A percentile compares a stretch with the other conserved stretches of the same genome.
Evolutionary conservation across 1,140 invertebrate genomes (phyloP).

Genomic region (Parasteatoda tepidariorum): DNA sequence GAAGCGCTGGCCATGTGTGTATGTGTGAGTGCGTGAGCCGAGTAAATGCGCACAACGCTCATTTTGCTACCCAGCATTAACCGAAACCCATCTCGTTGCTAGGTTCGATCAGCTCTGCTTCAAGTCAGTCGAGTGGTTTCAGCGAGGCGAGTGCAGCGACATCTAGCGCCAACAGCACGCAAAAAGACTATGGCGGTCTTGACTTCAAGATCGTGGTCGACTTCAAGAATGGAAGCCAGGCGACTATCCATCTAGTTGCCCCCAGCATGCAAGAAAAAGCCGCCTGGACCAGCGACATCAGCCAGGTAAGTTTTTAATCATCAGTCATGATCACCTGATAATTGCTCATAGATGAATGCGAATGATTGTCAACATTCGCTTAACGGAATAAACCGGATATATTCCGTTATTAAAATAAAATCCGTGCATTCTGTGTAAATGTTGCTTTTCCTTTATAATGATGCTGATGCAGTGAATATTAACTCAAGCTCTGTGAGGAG

Average conservation of each 20-base stretch:
- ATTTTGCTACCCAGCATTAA: not conserved
- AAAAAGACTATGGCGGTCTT: constrained; percentile 77
- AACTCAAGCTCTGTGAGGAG: no score
- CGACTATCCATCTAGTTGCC: constrained; percentile 80
- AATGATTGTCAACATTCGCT: no score
- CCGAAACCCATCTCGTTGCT: constrained; percentile 20
- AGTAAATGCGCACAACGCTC: not conserved
- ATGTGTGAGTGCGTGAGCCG: not conserved
- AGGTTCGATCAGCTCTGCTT: constrained; percentile 73
- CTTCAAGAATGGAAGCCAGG: constrained; percentile 72
- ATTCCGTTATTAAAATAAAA: no score
- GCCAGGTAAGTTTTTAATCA: constrained; percentile 71
- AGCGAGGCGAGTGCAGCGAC: constrained; percentile 68
- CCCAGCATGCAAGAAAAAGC: constrained; percentile 89
- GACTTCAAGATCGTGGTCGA: constrained; percentile 91
- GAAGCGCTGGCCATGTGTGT: not conserved
- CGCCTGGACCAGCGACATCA: constrained; percentile 94
- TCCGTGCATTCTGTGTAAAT: not conserved
- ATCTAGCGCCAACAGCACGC: constrained; percentile 65
- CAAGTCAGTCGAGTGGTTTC: constrained; percentile 72
- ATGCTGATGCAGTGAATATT: no score
- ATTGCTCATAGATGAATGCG: no score
- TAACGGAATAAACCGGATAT: no score
- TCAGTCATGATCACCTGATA: not conserved
- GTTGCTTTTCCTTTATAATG: not conserved